Conservation (phyloP, 2,113 vertebrate genomes). For the Parus major region DNA sequence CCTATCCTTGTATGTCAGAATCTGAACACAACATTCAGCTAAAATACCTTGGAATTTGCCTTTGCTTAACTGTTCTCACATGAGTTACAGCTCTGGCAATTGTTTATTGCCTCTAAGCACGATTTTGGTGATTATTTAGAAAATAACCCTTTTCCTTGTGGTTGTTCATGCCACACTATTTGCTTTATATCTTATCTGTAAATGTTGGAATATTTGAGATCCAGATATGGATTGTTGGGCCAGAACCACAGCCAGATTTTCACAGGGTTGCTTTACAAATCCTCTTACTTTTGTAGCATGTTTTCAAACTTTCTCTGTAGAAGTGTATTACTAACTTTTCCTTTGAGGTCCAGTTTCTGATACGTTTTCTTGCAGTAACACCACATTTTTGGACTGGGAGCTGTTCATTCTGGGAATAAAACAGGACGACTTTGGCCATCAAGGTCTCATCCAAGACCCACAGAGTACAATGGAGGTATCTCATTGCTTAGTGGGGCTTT, state of each 20-base stretch:
- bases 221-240: background rate
- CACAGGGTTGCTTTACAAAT: background rate
- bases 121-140: background rate
- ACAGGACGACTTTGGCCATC: background rate
- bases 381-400: background rate
- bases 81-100: background rate
- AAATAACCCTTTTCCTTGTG: background rate
- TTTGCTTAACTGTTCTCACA: slow-evolving; percentile 4
- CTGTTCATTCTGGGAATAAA: background rate
- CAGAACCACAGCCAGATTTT: background rate
- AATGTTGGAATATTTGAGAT: background rate
- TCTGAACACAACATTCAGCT: slow-evolving; percentile 10
- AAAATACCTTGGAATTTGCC: slow-evolving; percentile 27
- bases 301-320: background rate
- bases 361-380: background rate
- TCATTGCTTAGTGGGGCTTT: background rate
- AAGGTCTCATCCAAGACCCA: background rate
- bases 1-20: slow-evolving; percentile 48
- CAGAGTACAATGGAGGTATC: background rate
- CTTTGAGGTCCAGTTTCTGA: background rate
- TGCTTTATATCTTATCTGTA: background rate
- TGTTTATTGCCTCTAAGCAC: background rate
- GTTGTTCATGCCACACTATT: background rate
- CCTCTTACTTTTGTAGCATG: background rate
- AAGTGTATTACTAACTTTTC: background rate